Conservation (phyloP, 2,797 vertebrate species). For the Oreochromis grahami region DNA sequence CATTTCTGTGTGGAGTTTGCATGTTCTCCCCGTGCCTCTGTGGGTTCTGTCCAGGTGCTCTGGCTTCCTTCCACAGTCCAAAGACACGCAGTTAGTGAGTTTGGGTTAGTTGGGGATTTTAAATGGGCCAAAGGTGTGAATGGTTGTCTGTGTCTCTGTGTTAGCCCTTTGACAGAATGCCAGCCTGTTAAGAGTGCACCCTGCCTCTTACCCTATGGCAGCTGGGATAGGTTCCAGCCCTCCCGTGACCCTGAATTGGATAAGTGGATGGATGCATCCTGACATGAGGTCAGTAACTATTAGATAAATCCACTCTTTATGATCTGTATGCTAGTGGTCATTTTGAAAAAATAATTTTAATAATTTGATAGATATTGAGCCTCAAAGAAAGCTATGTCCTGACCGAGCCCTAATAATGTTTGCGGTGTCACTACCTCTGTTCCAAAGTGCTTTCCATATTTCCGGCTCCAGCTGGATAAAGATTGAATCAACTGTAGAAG, state of each 20-base stretch:
- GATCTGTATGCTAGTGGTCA: neutral
- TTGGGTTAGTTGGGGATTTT: neutral
- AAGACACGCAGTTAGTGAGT: neutral
- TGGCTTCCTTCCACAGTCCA: neutral
- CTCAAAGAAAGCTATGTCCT: neutral
- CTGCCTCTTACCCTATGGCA: neutral
- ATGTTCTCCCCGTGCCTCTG: neutral
- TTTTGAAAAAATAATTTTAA: neutral
- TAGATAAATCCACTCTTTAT: neutral
- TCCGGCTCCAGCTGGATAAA: neutral
- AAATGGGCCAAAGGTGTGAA: neutral
- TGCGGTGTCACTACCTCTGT: neutral
- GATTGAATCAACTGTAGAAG: neutral
- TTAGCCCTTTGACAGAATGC: neutral
- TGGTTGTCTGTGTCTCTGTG: neutral
- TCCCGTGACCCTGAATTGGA: neutral
- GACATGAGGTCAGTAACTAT: neutral
- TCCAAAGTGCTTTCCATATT: neutral
- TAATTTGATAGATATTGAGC: neutral
- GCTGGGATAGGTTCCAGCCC: neutral
- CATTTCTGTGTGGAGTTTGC: neutral
- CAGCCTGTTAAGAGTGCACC: neutral
- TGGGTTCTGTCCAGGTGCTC: neutral
- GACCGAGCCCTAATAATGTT: neutral
- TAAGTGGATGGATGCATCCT: neutral